These are phyloP conservation scores for Sandelia bainsii DNA, from an alignment of 2,797 vertebrate genomes.

Conservation along the genomic window DNA sequence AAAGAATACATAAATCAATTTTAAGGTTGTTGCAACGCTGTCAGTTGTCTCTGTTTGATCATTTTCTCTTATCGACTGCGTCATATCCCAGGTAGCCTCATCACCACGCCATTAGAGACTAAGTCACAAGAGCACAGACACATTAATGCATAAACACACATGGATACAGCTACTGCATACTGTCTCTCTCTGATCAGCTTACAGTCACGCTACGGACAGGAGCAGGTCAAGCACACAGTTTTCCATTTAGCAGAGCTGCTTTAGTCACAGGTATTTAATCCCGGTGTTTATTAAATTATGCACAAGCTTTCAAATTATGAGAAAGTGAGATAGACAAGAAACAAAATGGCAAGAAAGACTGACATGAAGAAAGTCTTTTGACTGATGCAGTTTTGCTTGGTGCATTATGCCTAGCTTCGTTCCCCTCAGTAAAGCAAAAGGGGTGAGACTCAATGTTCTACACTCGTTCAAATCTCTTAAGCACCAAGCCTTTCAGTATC, in stretches of 20 bases:
- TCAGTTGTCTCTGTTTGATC: slow-evolving; percentile 34
- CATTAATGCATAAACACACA: slow-evolving; percentile 37
- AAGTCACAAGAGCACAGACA: slow-evolving; percentile 18
- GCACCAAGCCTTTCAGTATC: slow-evolving; percentile 24
- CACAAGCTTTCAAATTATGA: slow-evolving; percentile 10
- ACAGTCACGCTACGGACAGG: slow-evolving; percentile 42
- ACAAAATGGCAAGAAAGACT: neutral
- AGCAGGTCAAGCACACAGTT: slow-evolving; percentile 55
- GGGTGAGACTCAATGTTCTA: slow-evolving; percentile 22
- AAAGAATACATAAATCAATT: neutral
- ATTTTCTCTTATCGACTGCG: slow-evolving; percentile 10
- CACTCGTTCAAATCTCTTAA: slow-evolving; percentile 18
- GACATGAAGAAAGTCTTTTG: neutral
- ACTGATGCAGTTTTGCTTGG: neutral
- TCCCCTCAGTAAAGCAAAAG: slow-evolving; percentile 12
- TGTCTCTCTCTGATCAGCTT: slow-evolving; percentile 52
- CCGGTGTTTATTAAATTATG: slow-evolving; percentile 47
- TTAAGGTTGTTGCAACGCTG: neutral
- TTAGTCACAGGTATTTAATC: slow-evolving; percentile 43
- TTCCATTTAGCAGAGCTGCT: slow-evolving; percentile 33
- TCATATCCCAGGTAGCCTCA: slow-evolving; percentile 34
- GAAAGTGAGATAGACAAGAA: neutral
- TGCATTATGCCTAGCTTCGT: slow-evolving; percentile 10
- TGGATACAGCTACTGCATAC: slow-evolving; percentile 1
- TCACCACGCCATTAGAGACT: slow-evolving; percentile 15